A percentile compares a stretch with the other conserved stretches of the same genome.
phyloP scores from a whole-genome alignment of 2,113 vertebrate species.

The Dicentrarchus labrax region DNA sequence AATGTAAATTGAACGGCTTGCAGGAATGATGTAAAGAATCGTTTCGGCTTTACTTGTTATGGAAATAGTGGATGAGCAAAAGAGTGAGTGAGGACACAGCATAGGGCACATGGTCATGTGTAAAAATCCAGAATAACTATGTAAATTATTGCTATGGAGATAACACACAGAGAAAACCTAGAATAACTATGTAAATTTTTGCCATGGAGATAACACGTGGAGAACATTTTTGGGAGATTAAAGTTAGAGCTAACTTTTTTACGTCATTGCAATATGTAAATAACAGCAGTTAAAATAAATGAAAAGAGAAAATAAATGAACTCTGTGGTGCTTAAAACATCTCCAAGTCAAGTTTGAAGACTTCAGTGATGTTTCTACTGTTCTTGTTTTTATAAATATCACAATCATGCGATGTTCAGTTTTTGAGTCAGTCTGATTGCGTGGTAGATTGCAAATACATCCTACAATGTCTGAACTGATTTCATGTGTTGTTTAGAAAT shows the following conservation, averaged over 20 bases:
- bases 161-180: too few relatives aligned
- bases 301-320: neutral
- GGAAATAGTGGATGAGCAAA: neutral
- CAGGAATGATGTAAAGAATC: neutral
- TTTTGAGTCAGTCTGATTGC: neutral
- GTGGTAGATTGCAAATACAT: neutral
- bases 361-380: neutral
- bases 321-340: neutral
- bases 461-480: constrained; percentile 9
- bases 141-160: too few relatives aligned
- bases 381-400: neutral
- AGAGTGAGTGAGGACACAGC: neutral
- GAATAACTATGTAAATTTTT: too few relatives aligned
- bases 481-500: constrained; percentile 34
- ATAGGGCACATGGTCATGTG: too few relatives aligned
- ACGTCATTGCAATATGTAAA: neutral
- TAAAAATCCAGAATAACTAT: too few relatives aligned
- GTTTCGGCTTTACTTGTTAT: neutral
- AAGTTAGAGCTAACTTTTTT: too few relatives aligned
- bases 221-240: too few relatives aligned
- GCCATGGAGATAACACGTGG: too few relatives aligned
- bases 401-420: neutral
- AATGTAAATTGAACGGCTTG: neutral
- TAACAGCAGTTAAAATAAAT: neutral
- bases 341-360: neutral